Conservation (phyloP, 53 echinoderm and acorn worm genomes). For the Holothuria scabra region DNA sequence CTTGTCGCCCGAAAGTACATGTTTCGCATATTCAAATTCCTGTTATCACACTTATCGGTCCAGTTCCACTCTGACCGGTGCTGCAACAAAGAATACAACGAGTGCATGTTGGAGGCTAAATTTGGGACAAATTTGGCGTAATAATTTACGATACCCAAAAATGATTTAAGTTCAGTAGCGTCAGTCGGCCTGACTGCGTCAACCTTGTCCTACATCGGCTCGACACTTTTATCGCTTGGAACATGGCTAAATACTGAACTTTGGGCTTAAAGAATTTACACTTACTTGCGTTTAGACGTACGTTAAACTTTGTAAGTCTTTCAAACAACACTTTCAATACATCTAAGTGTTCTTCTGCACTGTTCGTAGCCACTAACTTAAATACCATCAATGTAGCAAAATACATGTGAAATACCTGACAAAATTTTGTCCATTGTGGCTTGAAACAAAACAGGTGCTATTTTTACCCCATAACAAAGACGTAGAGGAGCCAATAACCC, state of each 20-base stretch:
- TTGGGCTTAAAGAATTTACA: conserved; percentile 31
- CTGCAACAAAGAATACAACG: conserved; percentile 27
- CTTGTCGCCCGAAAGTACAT: conserved; percentile 1
- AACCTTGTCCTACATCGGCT: conserved; percentile 40
- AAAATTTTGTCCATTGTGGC: conserved; percentile 31
- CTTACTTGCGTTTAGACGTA: conserved; percentile 31
- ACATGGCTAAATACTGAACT: conserved; percentile 14
- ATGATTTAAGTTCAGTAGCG: no score
- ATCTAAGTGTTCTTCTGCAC: conserved; percentile 25
- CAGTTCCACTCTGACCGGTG: conserved; percentile 19
- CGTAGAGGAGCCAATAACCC: conserved; percentile 37
- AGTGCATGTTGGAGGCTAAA: conserved; percentile 25
- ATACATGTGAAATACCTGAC: conserved; percentile 24
- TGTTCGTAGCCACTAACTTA: conserved; percentile 45
- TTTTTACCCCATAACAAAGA: conserved; percentile 51
- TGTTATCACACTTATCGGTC: conserved; percentile 7
- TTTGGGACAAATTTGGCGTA: background rate
- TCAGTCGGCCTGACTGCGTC: no score
- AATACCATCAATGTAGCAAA: conserved; percentile 49
- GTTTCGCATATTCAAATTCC: conserved; percentile 27
- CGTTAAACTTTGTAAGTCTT: background rate
- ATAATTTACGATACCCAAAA: no score
- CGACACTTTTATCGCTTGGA: conserved; percentile 14
- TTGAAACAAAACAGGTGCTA: conserved; percentile 53
- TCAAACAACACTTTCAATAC: background rate